Evolutionary conservation across 1,140 invertebrate species (phyloP), one percentile per base, ranked within the genome.

Genomic region (Xylocopa sonorina): DNA sequence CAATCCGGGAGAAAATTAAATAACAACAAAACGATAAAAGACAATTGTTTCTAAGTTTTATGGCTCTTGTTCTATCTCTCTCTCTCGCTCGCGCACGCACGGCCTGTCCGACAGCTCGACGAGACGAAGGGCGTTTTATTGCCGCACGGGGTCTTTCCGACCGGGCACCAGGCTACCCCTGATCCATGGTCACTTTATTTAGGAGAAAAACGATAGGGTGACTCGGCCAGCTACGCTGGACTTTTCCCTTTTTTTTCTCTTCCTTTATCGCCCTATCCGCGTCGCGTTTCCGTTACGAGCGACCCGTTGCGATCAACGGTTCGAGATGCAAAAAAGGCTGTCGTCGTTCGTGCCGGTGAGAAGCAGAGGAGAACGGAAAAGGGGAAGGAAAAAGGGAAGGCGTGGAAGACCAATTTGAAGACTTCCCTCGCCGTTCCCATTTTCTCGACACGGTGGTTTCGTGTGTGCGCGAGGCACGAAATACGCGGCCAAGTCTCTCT

Each of bases 151-250:
- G 66, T 80, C 57, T 79, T 53, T 66, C 53, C 71, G 77, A 34
- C 71, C 85, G 62, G 74, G 58, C 83, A 83, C 76, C 81, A 81
- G 82, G n/a, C 84, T 86, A 83, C 82, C 80, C 73, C 55, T 79
- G 72, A 87, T 86, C 84, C 87, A 80, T 84, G 90, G 89, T 92
- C 91, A 90, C 90, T 92, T 92, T 92, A 92, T 92, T 92, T 92
- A 88, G 87, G 87, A 84, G 83, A 67, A 68, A 68, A 76, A 48
- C 71, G 48, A 51, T 90, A 88, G 86, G 88, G 89, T 87, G 88
- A 86, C 87, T 80, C 66, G 80, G 21, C 29, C 27, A 38, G 67
- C 88, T 78, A 58, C 77, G 14, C 24, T 34, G 24, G 69, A 83
- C 67, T 67, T 80, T 57, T 71, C 51, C 18, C 34, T 38, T 60